phyloP scores from a whole-genome alignment of 2,797 vertebrate species.

The Gymnocypris eckloni region DNA sequence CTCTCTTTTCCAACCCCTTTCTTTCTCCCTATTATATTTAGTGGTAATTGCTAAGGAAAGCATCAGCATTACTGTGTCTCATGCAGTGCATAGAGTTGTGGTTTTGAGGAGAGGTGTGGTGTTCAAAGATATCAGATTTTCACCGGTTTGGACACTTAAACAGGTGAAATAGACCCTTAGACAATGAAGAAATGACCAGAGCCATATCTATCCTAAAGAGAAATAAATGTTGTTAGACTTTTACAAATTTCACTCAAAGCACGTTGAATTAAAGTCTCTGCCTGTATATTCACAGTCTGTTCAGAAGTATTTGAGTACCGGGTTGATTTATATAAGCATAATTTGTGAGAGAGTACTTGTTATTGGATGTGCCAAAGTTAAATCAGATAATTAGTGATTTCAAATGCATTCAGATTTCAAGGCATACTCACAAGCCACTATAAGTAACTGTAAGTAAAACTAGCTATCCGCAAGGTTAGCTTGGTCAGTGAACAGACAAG shows the following conservation, averaged over 20 bases:
- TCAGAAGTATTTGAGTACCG: too few relatives aligned
- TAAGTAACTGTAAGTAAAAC: not conserved
- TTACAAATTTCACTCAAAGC: too few relatives aligned
- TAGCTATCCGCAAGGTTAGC: not conserved
- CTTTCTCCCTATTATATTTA: conserved; percentile 14
- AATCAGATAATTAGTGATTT: too few relatives aligned
- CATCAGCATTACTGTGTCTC: not conserved
- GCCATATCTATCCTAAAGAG: not conserved
- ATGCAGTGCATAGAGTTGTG: not conserved
- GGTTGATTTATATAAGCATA: too few relatives aligned
- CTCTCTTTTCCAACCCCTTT: conserved; percentile 15
- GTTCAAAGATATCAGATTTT: not conserved
- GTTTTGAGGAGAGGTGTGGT: not conserved
- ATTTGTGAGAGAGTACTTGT: too few relatives aligned
- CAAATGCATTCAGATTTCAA: not conserved
- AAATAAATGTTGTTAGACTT: not conserved
- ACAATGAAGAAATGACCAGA: not conserved
- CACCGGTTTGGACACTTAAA: not conserved
- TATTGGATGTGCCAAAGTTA: too few relatives aligned
- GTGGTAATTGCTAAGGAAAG: conserved; percentile 9
- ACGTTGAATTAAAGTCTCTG: too few relatives aligned
- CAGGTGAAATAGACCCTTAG: not conserved
- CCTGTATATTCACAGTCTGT: too few relatives aligned
- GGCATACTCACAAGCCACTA: not conserved
- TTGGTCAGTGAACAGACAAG: not conserved